Base-by-base conservation (phyloP, 2,797 vertebrate species). In the Aeoliscus strigatus region DNA sequence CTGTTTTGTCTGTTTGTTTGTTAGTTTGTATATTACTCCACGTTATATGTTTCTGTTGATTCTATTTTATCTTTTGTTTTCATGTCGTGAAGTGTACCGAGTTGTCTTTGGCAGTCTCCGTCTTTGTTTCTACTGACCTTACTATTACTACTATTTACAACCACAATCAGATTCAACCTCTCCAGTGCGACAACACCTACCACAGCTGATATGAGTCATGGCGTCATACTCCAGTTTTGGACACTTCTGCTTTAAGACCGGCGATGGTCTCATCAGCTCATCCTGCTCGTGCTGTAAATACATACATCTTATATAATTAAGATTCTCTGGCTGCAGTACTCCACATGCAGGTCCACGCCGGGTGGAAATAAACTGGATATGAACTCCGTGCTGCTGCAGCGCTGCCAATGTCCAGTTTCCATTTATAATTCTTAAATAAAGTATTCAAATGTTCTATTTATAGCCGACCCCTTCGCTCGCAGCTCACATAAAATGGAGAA, bases 371-470 rank as follows among this genome's bases (percentile, higher is more conserved):
- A 48, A 62, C 39, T 7, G 30, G 32, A 25, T 51, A n/a, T 49
- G 46, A 70, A 49, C 48, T 49, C 32, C 25, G 11, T 1, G n/a
- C 54, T 1, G n/a, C 54, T 51, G 67, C 63, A 52, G 63, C 53
- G 3, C 59, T 25, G 33, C 49, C 3, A 21, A 57, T 51, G 61
- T 62, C 64, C 74, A 60, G 49, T 56, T 58, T 56, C 69, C 60
- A 68, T 62, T 60, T 70, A 77, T 75, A 47, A 66, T 62, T 40
- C 46, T 40, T 40, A 42, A 45, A 72, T 67, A 48, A 74, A 77
- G 60, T 60, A 74, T 76, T 66, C 46, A 74, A 60, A 60, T 6
- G 53, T 6, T 64, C 53, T 67, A 65, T 69, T 57, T 61, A 60
- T 79, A 69, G 63, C 36, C 6, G 35, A 37, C 12, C 48, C 52